Percentiles rank a stretch among this genome's conserved stretches.
phyloP scores from a whole-genome alignment of 2,888 invertebrate species.

The Rutpela maculata region DNA sequence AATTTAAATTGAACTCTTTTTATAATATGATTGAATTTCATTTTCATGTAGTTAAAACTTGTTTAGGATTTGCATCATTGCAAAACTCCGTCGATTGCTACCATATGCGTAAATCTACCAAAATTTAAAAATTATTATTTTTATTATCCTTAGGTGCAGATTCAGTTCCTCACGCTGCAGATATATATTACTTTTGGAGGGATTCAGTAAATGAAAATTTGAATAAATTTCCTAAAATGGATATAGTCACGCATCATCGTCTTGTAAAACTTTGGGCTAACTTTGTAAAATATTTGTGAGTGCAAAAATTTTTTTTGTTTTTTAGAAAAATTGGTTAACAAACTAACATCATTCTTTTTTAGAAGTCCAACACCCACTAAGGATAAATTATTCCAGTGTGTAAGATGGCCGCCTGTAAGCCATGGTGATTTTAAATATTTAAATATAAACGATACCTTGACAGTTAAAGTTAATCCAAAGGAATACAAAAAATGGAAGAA shows the following conservation, averaged over 20 bases:
- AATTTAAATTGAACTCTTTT: too few species aligned
- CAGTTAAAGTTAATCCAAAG: slow-evolving; percentile 37
- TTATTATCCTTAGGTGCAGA: slow-evolving; percentile 12
- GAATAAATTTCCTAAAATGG: background rate
- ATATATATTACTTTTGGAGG: slow-evolving; percentile 26
- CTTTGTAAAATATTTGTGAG: slow-evolving; percentile 46
- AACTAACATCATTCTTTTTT: background rate
- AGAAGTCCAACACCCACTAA: slow-evolving; percentile 43
- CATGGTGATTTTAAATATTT: slow-evolving; percentile 26
- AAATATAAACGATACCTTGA: slow-evolving; percentile 37
- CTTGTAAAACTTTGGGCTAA: slow-evolving; percentile 40
- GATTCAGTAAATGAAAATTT: background rate
- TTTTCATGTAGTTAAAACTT: too few species aligned
- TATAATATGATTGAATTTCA: too few species aligned
- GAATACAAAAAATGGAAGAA: slow-evolving; percentile 36
- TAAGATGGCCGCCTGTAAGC: slow-evolving; percentile 34
- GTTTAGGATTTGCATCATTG: too few species aligned
- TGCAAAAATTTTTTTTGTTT: background rate
- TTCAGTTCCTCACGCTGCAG: slow-evolving; percentile 26
- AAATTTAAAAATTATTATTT: too few species aligned
- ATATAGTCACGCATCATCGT: slow-evolving; percentile 16
- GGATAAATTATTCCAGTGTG: slow-evolving; percentile 29
- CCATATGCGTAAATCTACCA: too few species aligned
- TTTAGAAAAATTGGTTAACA: background rate
- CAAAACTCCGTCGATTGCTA: too few species aligned